Evolutionary conservation across 1,140 invertebrate genomes (phyloP).

Genomic region (Chelonus insularis): DNA sequence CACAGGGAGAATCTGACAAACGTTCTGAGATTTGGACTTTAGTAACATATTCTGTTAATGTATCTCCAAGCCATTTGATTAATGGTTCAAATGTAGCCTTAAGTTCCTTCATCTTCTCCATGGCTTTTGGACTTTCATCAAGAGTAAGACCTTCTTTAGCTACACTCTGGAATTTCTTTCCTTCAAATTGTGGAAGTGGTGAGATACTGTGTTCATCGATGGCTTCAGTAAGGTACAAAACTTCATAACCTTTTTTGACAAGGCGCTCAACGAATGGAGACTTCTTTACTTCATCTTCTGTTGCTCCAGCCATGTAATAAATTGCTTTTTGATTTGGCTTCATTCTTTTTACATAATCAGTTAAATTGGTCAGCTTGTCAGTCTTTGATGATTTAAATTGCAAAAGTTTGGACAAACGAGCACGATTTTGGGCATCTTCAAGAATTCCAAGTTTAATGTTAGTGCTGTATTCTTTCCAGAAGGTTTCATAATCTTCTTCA

Average conservation of each 20-base stretch:
- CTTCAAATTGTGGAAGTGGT: conserved; percentile 97
- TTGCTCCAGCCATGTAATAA: conserved; percentile 94
- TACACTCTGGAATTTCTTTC: conserved; percentile 99
- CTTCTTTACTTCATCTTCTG: conserved; percentile 83
- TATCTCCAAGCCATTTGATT: conserved; percentile 87
- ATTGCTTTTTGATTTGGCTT: conserved; percentile 96
- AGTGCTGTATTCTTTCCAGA: conserved; percentile 99
- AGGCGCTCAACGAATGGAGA: conserved; percentile 96
- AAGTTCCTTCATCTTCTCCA: conserved; percentile 80
- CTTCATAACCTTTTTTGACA: conserved; percentile 93
- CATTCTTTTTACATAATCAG: conserved; percentile 94
- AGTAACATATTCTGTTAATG: conserved; percentile 81
- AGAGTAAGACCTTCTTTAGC: conserved; percentile 97
- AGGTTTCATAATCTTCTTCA: conserved; percentile 87
- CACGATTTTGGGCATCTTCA: conserved; percentile 96
- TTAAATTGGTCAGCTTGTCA: conserved; percentile 70
- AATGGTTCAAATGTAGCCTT: conserved; percentile 88
- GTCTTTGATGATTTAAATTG: conserved; percentile 86
- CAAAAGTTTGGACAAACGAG: conserved; percentile 91
- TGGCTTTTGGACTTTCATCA: conserved; percentile 80
- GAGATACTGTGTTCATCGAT: conserved; percentile 99
- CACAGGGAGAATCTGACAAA: conserved; percentile 90
- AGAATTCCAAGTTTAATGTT: conserved; percentile 97
- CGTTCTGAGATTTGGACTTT: conserved; percentile 90
- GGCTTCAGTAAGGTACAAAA: conserved; percentile 93